Conservation (phyloP, 2,113 vertebrate genomes). For the Tetrax tetrax region DNA sequence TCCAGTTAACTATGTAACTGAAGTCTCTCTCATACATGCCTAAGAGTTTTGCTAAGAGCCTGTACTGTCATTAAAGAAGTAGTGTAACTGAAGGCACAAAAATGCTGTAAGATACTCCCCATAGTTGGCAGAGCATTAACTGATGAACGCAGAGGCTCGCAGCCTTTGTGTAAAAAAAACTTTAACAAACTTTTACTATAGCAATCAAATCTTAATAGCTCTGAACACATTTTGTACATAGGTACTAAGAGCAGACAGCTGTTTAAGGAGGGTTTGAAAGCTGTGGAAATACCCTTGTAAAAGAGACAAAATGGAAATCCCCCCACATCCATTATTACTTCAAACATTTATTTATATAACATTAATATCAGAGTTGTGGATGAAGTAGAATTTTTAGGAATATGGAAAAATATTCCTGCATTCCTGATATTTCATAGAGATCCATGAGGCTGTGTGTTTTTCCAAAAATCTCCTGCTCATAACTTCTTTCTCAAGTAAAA, state of each 20-base stretch:
- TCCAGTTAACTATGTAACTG: background rate
- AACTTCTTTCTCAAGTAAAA: background rate
- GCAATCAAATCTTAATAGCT: background rate
- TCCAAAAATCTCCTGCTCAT: background rate
- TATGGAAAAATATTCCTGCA: background rate
- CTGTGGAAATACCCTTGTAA: background rate
- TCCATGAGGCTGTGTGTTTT: background rate
- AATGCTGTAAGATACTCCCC: background rate
- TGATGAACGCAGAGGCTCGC: background rate
- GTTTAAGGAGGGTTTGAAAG: background rate
- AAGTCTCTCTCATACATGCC: background rate
- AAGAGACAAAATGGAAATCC: constrained; percentile 7
- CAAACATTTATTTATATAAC: background rate
- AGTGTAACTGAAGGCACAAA: background rate
- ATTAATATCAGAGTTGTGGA: background rate
- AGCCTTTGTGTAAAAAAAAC: background rate
- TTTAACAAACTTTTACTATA: background rate
- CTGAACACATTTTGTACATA: background rate
- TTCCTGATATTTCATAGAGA: background rate
- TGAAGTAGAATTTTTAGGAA: background rate
- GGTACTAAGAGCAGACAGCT: background rate
- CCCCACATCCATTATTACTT: background rate
- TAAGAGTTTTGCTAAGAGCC: background rate
- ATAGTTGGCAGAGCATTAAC: background rate
- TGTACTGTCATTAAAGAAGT: background rate